A percentile compares a stretch with the other conserved stretches of the same genome.
phyloP scores from a whole-genome alignment of 2,113 vertebrate genomes.

The Phocoena sinus region DNA sequence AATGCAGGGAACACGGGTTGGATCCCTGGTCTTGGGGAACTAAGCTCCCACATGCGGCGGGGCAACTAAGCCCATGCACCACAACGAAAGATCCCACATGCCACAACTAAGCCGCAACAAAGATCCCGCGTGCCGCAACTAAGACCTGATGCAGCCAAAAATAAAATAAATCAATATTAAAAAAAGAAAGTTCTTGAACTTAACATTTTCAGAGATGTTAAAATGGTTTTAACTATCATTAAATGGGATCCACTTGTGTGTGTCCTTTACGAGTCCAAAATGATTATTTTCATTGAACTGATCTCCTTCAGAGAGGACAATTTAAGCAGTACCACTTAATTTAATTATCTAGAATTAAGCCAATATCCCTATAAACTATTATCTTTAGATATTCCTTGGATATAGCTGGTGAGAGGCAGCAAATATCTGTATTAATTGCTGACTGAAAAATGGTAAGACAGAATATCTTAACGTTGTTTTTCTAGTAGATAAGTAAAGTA shows the following conservation, averaged over 20 bases:
- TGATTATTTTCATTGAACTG: neutral
- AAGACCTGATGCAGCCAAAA: too few relatives aligned
- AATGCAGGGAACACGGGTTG: too few relatives aligned
- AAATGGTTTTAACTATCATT: neutral
- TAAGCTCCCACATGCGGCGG: too few relatives aligned
- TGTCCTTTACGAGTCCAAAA: neutral
- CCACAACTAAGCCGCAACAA: too few relatives aligned
- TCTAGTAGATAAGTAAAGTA: neutral
- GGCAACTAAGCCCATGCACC: too few relatives aligned
- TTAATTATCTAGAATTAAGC: conserved; percentile 4
- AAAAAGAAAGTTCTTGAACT: neutral
- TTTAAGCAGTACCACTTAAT: neutral
- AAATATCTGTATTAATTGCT: conserved; percentile 28
- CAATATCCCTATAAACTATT: neutral
- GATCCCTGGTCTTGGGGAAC: too few relatives aligned
- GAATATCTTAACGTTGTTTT: neutral
- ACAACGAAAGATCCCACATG: too few relatives aligned
- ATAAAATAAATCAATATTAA: too few relatives aligned
- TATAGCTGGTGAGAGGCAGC: neutral
- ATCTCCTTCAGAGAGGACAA: neutral
- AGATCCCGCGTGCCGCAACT: too few relatives aligned
- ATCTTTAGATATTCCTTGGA: conserved; percentile 19
- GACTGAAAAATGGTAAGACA: neutral
- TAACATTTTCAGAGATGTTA: conserved; percentile 25
- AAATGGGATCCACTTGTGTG: neutral